A percentile compares a stretch with the other conserved stretches of the same genome.
These are phyloP conservation scores for Pollenia amentaria DNA, from an alignment of 2,888 invertebrate species.

Conservation along the genomic window DNA sequence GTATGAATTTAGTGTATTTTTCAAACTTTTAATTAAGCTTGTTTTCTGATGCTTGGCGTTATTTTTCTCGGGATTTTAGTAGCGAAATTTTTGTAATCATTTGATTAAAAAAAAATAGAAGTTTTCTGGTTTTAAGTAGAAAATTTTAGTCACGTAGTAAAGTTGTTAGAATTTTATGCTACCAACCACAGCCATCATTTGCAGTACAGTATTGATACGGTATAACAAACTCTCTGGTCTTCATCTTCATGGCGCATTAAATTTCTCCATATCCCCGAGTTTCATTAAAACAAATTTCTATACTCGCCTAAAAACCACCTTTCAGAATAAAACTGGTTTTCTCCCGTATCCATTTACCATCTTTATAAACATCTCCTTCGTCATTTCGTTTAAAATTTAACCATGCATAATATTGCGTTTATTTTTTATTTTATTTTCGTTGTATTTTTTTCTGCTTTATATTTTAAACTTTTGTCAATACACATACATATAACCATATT, in stretches of 20 bases:
- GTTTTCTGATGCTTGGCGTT: slow-evolving; percentile 44
- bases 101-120: slow-evolving; percentile 60
- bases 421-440: slow-evolving; percentile 50
- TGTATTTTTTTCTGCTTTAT: slow-evolving; percentile 9
- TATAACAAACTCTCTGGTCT: background rate
- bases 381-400: slow-evolving; percentile 58
- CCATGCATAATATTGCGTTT: slow-evolving; percentile 67
- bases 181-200: slow-evolving; percentile 68
- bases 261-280: slow-evolving; percentile 52
- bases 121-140: slow-evolving; percentile 65
- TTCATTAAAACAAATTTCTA: slow-evolving; percentile 28
- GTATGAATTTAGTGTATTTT: slow-evolving; percentile 56
- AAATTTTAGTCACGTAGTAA: slow-evolving; percentile 81
- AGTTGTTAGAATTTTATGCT: slow-evolving; percentile 79
- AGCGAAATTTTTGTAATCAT: slow-evolving; percentile 65
- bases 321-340: slow-evolving; percentile 6
- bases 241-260: slow-evolving; percentile 73
- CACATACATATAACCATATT: slow-evolving; percentile 56
- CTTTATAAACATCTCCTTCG: slow-evolving; percentile 44
- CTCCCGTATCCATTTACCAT: slow-evolving; percentile 37
- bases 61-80: slow-evolving; percentile 45
- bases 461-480: slow-evolving; percentile 60
- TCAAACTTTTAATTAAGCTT: slow-evolving; percentile 66
- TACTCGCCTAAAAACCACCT: slow-evolving; percentile 1
- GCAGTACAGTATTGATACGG: slow-evolving; percentile 59